A percentile compares a stretch with the other conserved stretches of the same genome.
Conservation (phyloP, 2,888 invertebrate genomes). For the Trichogramma evanescens region DNA sequence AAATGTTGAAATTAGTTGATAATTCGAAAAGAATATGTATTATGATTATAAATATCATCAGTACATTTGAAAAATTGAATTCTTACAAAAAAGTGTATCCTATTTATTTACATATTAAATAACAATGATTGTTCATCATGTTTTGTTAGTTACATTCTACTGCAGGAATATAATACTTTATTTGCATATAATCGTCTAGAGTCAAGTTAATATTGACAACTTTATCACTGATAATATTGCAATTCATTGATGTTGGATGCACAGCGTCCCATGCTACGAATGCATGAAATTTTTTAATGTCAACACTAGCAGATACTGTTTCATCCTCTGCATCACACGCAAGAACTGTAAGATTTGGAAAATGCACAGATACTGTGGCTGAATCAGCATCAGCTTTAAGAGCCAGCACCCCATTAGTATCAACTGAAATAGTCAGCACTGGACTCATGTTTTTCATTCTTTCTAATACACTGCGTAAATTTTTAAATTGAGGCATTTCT, state of each 20-base stretch:
- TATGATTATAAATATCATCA: neutral
- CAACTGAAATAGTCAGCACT: slow-evolving; percentile 65
- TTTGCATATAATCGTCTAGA: slow-evolving; percentile 65
- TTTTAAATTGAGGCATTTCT: slow-evolving; percentile 69
- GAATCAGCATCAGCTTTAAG: slow-evolving; percentile 73
- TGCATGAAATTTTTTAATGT: slow-evolving; percentile 71
- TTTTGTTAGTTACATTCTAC: neutral
- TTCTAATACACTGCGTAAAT: slow-evolving; percentile 73
- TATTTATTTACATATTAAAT: neutral
- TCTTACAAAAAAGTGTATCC: slow-evolving; percentile 1
- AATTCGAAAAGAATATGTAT: neutral
- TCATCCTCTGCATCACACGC: slow-evolving; percentile 39
- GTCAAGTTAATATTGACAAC: slow-evolving; percentile 69
- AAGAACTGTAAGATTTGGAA: slow-evolving; percentile 64
- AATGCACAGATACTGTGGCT: slow-evolving; percentile 75
- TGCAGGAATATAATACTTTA: slow-evolving; percentile 77
- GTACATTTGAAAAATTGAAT: neutral
- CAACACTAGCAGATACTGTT: slow-evolving; percentile 58
- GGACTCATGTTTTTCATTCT: slow-evolving; percentile 74
- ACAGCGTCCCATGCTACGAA: slow-evolving; percentile 75
- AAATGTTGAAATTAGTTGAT: too few relatives aligned
- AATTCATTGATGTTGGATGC: slow-evolving; percentile 64
- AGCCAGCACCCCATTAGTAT: slow-evolving; percentile 62
- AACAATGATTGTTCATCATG: too few relatives aligned
- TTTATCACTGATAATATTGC: slow-evolving; percentile 69